A percentile compares a stretch with the other conserved stretches of the same genome.
phyloP scores from a whole-genome alignment of 92 coral and sea anemone genomes.

The Galaxea fascicularis region DNA sequence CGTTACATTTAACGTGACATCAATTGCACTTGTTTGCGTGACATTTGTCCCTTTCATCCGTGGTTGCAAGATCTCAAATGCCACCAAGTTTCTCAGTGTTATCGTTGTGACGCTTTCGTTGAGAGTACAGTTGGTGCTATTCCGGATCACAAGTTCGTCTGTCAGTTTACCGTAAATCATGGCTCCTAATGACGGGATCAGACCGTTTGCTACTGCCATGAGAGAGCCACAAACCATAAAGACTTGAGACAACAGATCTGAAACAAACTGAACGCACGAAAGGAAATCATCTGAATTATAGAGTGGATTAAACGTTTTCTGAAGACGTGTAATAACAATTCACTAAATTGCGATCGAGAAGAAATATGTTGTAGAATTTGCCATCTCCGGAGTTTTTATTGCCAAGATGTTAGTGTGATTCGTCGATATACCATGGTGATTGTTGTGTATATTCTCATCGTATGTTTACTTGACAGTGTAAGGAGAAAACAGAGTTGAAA shows the following conservation, averaged over 20 bases:
- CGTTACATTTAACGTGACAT: constrained; percentile 15
- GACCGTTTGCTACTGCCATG: constrained; percentile 90
- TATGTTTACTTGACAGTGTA: not conserved
- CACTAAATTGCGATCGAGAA: too few relatives aligned
- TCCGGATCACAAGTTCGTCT: constrained; percentile 72
- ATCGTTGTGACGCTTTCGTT: constrained; percentile 24
- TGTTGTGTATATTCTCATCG: not conserved
- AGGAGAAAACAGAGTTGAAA: not conserved
- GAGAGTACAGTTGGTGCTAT: constrained; percentile 35
- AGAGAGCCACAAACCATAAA: constrained; percentile 91
- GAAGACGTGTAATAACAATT: too few relatives aligned
- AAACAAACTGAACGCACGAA: constrained; percentile 59
- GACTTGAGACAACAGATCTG: constrained; percentile 73
- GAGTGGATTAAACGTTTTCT: too few relatives aligned
- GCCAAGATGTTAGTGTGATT: not conserved
- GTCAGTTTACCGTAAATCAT: constrained; percentile 90
- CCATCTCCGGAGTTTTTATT: too few relatives aligned
- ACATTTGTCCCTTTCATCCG: constrained; percentile 26
- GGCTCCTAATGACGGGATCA: constrained; percentile 89
- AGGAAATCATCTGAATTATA: not conserved
- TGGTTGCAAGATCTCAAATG: constrained; percentile 36
- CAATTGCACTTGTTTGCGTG: constrained; percentile 25
- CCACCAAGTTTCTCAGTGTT: constrained; percentile 2
- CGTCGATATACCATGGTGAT: too few relatives aligned
- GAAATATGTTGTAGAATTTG: too few relatives aligned